phyloP scores from a whole-genome alignment of 2,113 vertebrate genomes.

The Micromys minutus region DNA sequence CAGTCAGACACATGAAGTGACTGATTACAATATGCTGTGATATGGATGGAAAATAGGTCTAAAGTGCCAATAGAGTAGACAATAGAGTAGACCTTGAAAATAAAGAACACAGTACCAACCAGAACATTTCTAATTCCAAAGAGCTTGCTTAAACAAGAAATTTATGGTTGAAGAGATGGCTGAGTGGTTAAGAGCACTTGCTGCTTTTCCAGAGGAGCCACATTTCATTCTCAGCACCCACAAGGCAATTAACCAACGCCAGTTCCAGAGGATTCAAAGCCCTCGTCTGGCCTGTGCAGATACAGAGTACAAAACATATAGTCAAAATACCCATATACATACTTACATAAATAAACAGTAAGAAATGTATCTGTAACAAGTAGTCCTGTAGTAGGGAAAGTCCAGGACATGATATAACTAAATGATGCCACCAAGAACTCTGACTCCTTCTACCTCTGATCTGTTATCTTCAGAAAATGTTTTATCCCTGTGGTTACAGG shows the following conservation, averaged over 20 bases:
- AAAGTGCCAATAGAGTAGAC: background rate
- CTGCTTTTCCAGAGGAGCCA: background rate
- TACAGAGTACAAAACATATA: background rate
- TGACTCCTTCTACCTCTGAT: background rate
- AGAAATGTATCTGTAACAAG: background rate
- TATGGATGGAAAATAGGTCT: background rate
- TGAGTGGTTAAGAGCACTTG: background rate
- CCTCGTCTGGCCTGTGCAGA: background rate
- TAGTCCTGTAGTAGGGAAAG: background rate
- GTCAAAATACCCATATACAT: background rate
- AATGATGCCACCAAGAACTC: background rate
- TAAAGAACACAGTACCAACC: background rate
- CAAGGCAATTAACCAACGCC: background rate
- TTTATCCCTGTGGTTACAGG: background rate
- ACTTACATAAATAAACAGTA: background rate
- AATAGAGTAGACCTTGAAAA: constrained; percentile 26
- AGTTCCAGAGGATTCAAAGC: background rate
- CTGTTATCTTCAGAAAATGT: background rate
- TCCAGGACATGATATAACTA: background rate
- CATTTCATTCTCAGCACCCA: background rate
- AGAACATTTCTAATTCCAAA: constrained; percentile 40
- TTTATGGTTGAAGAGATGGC: background rate
- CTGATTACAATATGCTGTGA: background rate
- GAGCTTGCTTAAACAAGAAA: constrained; percentile 23
- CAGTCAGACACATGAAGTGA: background rate